Percentiles rank a stretch among this genome's conserved stretches.
These are phyloP conservation scores for Liposcelis brunnea DNA, from an alignment of 2,888 invertebrate species.

Conservation along the genomic window DNA sequence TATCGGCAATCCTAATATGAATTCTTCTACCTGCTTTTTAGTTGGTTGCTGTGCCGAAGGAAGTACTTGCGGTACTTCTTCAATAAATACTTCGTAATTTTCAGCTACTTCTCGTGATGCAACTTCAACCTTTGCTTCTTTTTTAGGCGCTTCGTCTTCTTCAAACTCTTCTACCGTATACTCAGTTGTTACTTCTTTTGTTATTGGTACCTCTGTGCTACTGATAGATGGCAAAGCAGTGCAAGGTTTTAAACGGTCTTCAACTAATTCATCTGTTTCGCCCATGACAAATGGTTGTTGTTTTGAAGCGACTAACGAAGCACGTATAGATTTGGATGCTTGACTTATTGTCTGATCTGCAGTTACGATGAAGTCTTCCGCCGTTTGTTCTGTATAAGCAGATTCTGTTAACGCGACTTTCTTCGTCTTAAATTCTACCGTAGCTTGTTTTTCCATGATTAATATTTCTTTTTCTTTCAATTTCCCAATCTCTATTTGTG, in stretches of 20 bases:
- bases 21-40: too few species aligned
- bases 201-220: neutral
- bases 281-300: neutral
- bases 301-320: neutral
- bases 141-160: neutral
- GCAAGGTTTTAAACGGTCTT: neutral
- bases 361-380: neutral
- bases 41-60: too few species aligned
- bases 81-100: neutral
- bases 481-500: slow-evolving; percentile 3
- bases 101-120: neutral
- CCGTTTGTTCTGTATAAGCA: slow-evolving; percentile 5
- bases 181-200: neutral
- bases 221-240: slow-evolving; percentile 2
- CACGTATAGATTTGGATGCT: neutral
- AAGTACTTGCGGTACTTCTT: neutral
- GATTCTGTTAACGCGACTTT: slow-evolving; percentile 13
- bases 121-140: neutral
- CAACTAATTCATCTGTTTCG: neutral
- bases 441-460: slow-evolving; percentile 9
- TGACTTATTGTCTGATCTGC: neutral
- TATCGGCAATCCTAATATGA: too few species aligned
- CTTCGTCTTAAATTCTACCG: slow-evolving; percentile 9
- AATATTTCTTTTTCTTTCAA: slow-evolving; percentile 4
- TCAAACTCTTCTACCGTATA: neutral